These are phyloP conservation scores for Scomber colias DNA, from an alignment of 2,113 vertebrate species.

Conservation along the genomic window DNA sequence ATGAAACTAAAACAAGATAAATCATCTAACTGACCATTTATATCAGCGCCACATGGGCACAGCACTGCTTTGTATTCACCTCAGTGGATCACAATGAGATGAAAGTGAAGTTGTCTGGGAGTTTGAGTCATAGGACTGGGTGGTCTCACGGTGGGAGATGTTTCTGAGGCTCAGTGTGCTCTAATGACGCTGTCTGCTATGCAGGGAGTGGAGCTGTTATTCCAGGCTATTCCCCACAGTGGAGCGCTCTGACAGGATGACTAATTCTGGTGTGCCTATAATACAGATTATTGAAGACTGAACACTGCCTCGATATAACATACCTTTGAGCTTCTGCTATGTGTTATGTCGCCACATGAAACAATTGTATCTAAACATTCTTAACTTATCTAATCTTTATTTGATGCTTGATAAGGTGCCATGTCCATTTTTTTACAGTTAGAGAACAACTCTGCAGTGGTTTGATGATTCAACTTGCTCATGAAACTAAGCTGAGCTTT, in stretches of 20 bases:
- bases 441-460: neutral
- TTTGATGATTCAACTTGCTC: neutral
- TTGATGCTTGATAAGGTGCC: neutral
- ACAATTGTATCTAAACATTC: neutral
- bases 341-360: slow-evolving; percentile 21
- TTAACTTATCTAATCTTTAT: neutral
- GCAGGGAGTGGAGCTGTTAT: slow-evolving; percentile 61
- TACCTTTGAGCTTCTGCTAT: slow-evolving; percentile 16
- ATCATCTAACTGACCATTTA: slow-evolving; percentile 41
- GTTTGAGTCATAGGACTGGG: slow-evolving; percentile 69
- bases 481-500: neutral
- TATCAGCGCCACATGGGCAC: slow-evolving; percentile 17
- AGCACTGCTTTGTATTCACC: slow-evolving; percentile 63
- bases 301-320: slow-evolving; percentile 15
- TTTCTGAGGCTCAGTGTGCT: slow-evolving; percentile 56
- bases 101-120: slow-evolving; percentile 70
- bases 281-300: slow-evolving; percentile 37
- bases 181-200: slow-evolving; percentile 60
- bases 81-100: slow-evolving; percentile 51
- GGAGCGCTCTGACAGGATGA: slow-evolving; percentile 49
- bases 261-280: slow-evolving; percentile 46
- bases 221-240: slow-evolving; percentile 66
- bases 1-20: slow-evolving; percentile 18
- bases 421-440: neutral
- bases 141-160: slow-evolving; percentile 65